Conservation (phyloP, 2,797 vertebrate genomes). For the Clarias fuscus region DNA sequence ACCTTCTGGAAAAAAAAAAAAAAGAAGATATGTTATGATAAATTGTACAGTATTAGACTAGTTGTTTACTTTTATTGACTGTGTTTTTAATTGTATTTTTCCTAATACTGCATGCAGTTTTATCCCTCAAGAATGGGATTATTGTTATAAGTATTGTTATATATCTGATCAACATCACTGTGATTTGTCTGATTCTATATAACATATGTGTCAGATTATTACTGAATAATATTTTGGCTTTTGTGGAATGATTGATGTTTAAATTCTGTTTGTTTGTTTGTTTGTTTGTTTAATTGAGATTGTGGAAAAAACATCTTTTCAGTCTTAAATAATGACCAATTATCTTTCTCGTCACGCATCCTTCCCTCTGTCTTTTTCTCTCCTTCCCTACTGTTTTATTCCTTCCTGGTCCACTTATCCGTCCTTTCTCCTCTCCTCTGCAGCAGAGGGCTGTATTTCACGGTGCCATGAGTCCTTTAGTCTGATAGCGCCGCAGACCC, state of each 20-base stretch:
- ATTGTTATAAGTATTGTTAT: background rate
- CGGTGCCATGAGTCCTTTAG: slow-evolving; percentile 41
- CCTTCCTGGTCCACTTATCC: background rate
- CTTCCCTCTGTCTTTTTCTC: slow-evolving; percentile 1
- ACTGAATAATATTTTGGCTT: background rate
- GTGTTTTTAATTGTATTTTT: background rate
- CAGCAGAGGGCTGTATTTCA: slow-evolving; percentile 51
- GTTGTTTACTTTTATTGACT: background rate
- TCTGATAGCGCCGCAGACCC: slow-evolving; percentile 31
- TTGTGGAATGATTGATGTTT: background rate
- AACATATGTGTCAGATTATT: background rate
- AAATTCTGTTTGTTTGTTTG: background rate
- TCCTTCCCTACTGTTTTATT: slow-evolving; percentile 3
- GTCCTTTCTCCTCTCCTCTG: slow-evolving; percentile 38
- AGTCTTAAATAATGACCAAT: background rate
- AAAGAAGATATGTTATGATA: background rate
- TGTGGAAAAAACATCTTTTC: background rate
- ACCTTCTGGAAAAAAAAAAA: background rate
- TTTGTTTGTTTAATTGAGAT: background rate
- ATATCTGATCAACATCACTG: background rate
- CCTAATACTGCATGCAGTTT: background rate
- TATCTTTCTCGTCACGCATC: background rate
- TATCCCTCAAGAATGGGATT: no score
- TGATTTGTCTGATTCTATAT: background rate
- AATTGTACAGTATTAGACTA: background rate